Evolutionary conservation across 2,888 invertebrate species (phyloP).

Genomic region (Anagyrus pseudococci): DNA sequence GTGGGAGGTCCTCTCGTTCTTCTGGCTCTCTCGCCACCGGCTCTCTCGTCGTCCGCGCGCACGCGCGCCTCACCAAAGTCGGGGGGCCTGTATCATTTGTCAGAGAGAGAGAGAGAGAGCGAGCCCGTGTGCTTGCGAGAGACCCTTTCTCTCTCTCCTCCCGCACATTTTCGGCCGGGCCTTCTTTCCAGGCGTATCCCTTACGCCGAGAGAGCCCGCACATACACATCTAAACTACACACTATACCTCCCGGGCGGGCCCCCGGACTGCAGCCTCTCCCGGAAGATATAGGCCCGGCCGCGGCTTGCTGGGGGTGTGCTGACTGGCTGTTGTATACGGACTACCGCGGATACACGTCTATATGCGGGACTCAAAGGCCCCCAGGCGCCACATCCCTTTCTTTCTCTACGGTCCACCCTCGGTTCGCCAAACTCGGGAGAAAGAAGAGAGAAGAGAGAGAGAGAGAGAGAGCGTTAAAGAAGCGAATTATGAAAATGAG

Average conservation of each 20-base stretch:
- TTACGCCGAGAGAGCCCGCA: neutral
- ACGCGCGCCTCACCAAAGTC: neutral
- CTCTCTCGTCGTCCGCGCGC: neutral
- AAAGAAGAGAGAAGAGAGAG: neutral
- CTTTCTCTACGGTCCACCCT: neutral
- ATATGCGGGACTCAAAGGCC: neutral
- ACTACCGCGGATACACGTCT: neutral
- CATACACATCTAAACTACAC: neutral
- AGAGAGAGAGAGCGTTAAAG: conserved; percentile 2
- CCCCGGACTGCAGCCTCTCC: neutral
- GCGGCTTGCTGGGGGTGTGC: no score
- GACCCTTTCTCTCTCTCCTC: neutral
- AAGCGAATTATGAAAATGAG: conserved; percentile 59
- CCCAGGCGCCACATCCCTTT: neutral
- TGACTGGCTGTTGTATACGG: neutral
- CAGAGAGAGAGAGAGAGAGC: conserved; percentile 2
- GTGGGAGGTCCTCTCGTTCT: conserved; percentile 29
- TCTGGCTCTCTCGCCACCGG: neutral
- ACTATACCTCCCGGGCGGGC: neutral
- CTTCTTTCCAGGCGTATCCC: conserved; percentile 3
- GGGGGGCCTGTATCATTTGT: conserved; percentile 25
- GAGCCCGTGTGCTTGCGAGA: neutral
- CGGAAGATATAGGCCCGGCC: neutral
- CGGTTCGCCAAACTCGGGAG: conserved; percentile 1
- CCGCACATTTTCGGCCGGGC: neutral